Evolutionary conservation across 2,797 vertebrate genomes (phyloP).

Genomic region (Sebastes steindachneri): DNA sequence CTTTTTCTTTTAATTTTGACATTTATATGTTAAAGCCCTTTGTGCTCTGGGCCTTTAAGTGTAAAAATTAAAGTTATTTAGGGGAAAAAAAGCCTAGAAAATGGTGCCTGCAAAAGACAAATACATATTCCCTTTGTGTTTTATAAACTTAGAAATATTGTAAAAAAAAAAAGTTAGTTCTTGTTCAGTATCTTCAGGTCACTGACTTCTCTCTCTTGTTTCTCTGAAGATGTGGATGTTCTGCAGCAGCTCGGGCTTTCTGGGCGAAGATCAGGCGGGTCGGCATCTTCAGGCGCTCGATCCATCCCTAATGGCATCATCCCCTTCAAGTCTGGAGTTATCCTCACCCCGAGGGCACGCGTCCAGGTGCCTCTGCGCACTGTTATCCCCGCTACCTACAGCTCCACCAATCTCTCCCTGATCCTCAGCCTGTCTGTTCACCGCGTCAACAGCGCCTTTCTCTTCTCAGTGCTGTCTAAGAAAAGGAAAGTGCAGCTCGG

Average conservation of each 20-base stretch:
- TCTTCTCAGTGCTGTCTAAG: slow-evolving; percentile 89
- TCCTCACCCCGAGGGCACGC: slow-evolving; percentile 90
- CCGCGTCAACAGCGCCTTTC: slow-evolving; percentile 94
- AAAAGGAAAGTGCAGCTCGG: slow-evolving; percentile 92
- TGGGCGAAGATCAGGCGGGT: slow-evolving; percentile 77
- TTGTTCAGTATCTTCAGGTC: not conserved
- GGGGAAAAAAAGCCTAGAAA: not conserved
- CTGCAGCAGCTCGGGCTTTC: slow-evolving; percentile 92
- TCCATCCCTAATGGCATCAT: slow-evolving; percentile 88
- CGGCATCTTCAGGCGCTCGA: slow-evolving; percentile 70
- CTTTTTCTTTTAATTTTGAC: not conserved
- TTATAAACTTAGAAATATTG: not conserved
- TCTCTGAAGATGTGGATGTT: slow-evolving; percentile 92
- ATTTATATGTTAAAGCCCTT: not conserved
- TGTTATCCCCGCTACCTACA: slow-evolving; percentile 84
- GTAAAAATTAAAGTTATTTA: not conserved
- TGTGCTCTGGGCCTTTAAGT: not conserved
- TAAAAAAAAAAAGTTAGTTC: not conserved
- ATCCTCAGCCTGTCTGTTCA: slow-evolving; percentile 93
- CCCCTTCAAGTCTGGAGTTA: slow-evolving; percentile 92
- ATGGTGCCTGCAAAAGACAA: not conserved
- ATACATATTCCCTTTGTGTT: not conserved
- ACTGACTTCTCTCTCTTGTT: slow-evolving; percentile 25
- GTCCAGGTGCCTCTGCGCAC: slow-evolving; percentile 85
- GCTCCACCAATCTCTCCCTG: slow-evolving; percentile 85